These are phyloP conservation scores for Enteromius paludinosus DNA, from an alignment of 2,797 vertebrate species.

Conservation along the genomic window DNA sequence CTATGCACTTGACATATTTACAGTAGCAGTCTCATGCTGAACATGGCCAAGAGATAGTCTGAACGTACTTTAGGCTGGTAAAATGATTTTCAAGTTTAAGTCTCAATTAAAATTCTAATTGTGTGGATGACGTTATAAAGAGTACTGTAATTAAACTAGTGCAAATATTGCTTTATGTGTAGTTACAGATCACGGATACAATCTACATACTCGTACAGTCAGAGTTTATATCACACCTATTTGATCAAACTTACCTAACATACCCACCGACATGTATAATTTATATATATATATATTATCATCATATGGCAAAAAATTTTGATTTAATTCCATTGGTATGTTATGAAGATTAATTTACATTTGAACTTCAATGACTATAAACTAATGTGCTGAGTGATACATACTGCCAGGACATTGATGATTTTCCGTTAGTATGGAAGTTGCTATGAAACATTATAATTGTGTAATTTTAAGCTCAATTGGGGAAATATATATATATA, in stretches of 20 bases:
- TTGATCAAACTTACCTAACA: neutral
- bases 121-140: conserved; percentile 15
- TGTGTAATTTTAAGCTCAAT: too few species aligned
- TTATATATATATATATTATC: neutral
- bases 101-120: conserved; percentile 39
- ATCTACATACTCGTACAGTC: neutral
- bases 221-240: conserved; percentile 10
- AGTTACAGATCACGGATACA: conserved; percentile 23
- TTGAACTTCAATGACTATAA: neutral
- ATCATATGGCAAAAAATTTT: neutral
- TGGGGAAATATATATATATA: too few species aligned
- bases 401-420: neutral
- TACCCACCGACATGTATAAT: neutral
- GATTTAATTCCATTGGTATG: too few species aligned
- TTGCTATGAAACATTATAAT: neutral
- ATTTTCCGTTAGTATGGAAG: neutral
- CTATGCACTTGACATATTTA: conserved; percentile 11
- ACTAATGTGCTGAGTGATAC: neutral
- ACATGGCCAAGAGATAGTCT: neutral
- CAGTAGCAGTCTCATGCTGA: neutral
- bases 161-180: conserved; percentile 10
- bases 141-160: conserved; percentile 11
- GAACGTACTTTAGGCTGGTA: neutral
- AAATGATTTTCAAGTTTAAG: neutral
- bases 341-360: neutral